Percentiles rank a stretch among this genome's conserved stretches.
These are phyloP conservation scores for Acrobasis suavella DNA, from an alignment of 2,888 invertebrate genomes.

Conservation along the genomic window DNA sequence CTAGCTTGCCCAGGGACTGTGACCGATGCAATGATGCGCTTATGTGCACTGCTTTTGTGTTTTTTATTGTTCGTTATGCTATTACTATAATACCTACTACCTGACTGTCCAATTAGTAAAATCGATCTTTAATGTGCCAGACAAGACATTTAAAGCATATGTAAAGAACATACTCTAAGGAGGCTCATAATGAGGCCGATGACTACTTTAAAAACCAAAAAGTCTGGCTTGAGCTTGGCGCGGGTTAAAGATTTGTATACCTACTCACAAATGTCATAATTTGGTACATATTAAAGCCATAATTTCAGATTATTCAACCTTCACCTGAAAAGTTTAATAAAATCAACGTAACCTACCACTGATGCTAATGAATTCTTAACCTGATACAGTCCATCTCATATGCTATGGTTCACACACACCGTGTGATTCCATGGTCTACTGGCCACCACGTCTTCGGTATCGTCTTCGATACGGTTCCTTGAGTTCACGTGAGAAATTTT, in stretches of 20 bases:
- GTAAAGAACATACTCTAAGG: too few relatives aligned
- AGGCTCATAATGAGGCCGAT: too few relatives aligned
- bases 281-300: too few relatives aligned
- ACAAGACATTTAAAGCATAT: too few relatives aligned
- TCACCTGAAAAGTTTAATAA: background rate
- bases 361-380: background rate
- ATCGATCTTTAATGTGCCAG: too few relatives aligned
- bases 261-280: too few relatives aligned
- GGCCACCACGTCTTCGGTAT: constrained; percentile 58
- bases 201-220: too few relatives aligned
- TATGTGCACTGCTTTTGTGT: constrained; percentile 22
- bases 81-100: background rate
- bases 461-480: constrained; percentile 58
- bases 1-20: constrained; percentile 57
- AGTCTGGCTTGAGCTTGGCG: too few relatives aligned
- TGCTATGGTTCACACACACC: constrained; percentile 57
- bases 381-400: constrained; percentile 32
- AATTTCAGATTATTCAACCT: too few relatives aligned
- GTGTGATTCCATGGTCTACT: constrained; percentile 68
- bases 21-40: constrained; percentile 45
- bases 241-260: too few relatives aligned
- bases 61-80: constrained; percentile 1
- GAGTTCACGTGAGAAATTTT: constrained; percentile 39
- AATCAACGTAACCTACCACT: background rate
- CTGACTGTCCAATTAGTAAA: too few relatives aligned